phyloP scores from a whole-genome alignment of 2,888 invertebrate species.

The Harpalus rubripes region DNA sequence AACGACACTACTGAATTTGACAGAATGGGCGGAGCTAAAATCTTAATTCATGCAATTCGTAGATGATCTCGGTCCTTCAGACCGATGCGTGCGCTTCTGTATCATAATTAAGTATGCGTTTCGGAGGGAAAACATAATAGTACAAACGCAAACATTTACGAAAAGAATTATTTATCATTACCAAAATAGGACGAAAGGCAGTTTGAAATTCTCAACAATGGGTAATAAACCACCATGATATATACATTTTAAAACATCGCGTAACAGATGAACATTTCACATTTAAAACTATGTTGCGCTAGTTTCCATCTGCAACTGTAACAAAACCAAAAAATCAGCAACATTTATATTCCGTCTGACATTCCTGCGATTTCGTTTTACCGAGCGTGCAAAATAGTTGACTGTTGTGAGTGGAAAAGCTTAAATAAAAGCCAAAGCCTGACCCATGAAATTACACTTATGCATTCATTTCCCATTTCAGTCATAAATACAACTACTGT shows the following conservation, averaged over 20 bases:
- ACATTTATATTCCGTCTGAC: background rate
- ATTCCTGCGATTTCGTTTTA: background rate
- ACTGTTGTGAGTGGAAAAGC: background rate
- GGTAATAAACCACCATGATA: background rate
- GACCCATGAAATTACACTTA: background rate
- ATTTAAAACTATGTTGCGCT: background rate
- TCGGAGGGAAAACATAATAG: too few species aligned
- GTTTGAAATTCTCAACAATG: too few species aligned
- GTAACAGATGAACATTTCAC: background rate
- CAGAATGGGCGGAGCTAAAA: too few species aligned
- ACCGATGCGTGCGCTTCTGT: too few species aligned
- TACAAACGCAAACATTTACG: too few species aligned
- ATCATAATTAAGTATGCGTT: too few species aligned
- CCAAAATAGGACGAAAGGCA: too few species aligned
- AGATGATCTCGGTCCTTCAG: too few species aligned
- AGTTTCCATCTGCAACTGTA: background rate
- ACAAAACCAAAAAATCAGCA: background rate
- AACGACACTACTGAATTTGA: too few species aligned
- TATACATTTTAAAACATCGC: background rate
- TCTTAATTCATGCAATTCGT: too few species aligned
- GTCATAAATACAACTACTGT: background rate
- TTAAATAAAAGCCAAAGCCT: background rate
- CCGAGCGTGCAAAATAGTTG: background rate
- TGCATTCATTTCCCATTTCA: slow-evolving; percentile 1
- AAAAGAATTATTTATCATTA: too few species aligned